phyloP scores from a whole-genome alignment of 1,140 invertebrate species.

The Hycleus cichorii region DNA sequence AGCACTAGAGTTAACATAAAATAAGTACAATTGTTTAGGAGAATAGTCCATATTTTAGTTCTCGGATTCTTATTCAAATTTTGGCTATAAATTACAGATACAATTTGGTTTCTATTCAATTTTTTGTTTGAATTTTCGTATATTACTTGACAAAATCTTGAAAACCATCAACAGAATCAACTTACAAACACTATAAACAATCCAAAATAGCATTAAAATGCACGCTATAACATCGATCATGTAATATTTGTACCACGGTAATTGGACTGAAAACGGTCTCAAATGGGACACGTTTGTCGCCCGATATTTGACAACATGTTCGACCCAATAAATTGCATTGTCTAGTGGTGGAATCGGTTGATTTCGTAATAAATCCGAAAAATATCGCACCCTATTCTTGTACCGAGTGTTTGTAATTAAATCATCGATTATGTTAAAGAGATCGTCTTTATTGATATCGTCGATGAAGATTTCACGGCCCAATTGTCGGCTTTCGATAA shows the following conservation, averaged over 20 bases:
- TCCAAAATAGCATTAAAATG: background rate
- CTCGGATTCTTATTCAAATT: too few species aligned
- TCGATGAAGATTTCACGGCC: constrained; percentile 1
- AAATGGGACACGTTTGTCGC: constrained; percentile 46
- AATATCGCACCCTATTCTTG: constrained; percentile 23
- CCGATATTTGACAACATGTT: constrained; percentile 50
- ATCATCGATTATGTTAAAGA: constrained; percentile 8
- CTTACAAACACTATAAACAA: too few species aligned
- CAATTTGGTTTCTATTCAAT: too few species aligned
- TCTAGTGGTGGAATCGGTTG: constrained; percentile 47
- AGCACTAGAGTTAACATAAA: too few species aligned
- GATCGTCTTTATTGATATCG: constrained; percentile 5
- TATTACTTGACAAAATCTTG: too few species aligned
- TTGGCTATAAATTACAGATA: too few species aligned
- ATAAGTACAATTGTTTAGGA: too few species aligned
- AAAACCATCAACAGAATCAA: constrained; percentile 2
- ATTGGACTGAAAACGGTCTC: constrained; percentile 43
- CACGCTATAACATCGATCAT: constrained; percentile 46
- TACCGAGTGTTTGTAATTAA: constrained; percentile 10
- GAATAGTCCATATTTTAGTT: too few species aligned
- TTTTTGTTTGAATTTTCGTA: too few species aligned
- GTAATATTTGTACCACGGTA: constrained; percentile 51
- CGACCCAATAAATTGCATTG: constrained; percentile 61
- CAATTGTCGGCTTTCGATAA: constrained; percentile 20
- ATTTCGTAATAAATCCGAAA: constrained; percentile 11